Evolutionary conservation across 30 jellyfish, hydroid and myxozoan species (phyloP).

Genomic region (Pseudorhiza aurosa): DNA sequence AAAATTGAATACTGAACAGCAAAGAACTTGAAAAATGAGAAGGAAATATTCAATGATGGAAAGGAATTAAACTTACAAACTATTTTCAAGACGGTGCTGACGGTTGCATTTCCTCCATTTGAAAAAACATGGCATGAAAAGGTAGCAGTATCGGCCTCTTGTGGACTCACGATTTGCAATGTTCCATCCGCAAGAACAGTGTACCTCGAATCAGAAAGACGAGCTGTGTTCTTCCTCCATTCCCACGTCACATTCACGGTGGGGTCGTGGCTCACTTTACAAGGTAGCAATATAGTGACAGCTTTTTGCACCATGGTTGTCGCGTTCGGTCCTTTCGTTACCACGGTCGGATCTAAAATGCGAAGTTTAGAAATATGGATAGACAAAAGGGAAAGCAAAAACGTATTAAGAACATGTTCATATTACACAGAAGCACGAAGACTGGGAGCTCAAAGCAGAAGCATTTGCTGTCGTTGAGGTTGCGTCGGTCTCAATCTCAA

Average conservation of each 20-base stretch:
- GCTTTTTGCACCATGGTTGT: slow-evolving; percentile 75
- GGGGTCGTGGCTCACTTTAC: slow-evolving; percentile 85
- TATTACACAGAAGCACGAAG: no score
- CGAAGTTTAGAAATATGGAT: background rate
- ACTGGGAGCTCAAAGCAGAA: no score
- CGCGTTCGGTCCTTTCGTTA: slow-evolving; percentile 59
- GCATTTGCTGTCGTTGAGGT: no score
- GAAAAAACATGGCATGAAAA: slow-evolving; percentile 83
- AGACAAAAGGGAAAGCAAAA: background rate
- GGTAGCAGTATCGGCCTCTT: slow-evolving; percentile 75
- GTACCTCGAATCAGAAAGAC: slow-evolving; percentile 56
- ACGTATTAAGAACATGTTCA: no score
- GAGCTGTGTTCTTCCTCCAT: slow-evolving; percentile 74
- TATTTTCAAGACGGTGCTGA: slow-evolving; percentile 52
- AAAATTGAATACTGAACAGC: no score
- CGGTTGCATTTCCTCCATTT: slow-evolving; percentile 75
- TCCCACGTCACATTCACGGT: slow-evolving; percentile 73
- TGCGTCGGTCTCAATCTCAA: no score
- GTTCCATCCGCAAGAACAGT: slow-evolving; percentile 73
- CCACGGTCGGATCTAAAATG: slow-evolving; percentile 65
- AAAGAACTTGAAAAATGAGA: no score
- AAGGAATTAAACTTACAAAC: slow-evolving; percentile 69
- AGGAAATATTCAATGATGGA: no score
- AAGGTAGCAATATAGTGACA: slow-evolving; percentile 59
- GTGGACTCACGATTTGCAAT: slow-evolving; percentile 68